Evolutionary conservation across 2,888 invertebrate species (phyloP), one percentile per base, ranked within the genome.

Genomic region (Megalurothrips usitatus): DNA sequence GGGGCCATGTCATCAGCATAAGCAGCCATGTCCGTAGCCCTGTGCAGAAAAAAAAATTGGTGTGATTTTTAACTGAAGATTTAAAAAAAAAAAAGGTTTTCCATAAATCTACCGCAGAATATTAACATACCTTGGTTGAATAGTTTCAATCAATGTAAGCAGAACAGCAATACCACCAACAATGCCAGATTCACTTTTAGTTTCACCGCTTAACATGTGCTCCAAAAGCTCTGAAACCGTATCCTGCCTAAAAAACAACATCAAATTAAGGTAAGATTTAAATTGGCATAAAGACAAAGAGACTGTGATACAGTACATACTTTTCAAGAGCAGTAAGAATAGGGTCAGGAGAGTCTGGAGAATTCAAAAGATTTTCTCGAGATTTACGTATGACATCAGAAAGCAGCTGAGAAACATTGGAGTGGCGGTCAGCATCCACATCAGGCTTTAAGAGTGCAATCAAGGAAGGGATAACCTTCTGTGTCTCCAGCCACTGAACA

Each of bases 401-500:
- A 85, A 97, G 91, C 87, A 96, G 91, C 88, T 95, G 94, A 85
- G 96, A 92, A 85, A 95, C 95, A 89, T 96, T 97, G 85, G 91
- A 91, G 86, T 97, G 95, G 85, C 94, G 92, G 85, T 94, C 94
- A 85, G 91, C 90, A 85, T 93, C 92, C 84, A 91, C 88, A 84
- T 91, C 89, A 83, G 92, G 90, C 85, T 92, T 90, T 85, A 92
- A 89, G 84, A 92, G 87, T 83, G 88, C 89, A 83, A 92, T 89
- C 86, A 98, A 90, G 87, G 92, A 92, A 88, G 95, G 94, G 84
- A 98, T 92, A 86, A 97, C 91, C 87, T 93, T 91, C 88, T 96
- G 93, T 87, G 94, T 94, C 87, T 94, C 94, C 85, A 98, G 89
- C 96, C 97, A 98, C 97, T 98, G 88, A 43, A 86, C 86, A 84